Evolutionary conservation across 2,797 vertebrate species (phyloP), one percentile per base, ranked within the genome.

Genomic region (Thamnophis elegans): DNA sequence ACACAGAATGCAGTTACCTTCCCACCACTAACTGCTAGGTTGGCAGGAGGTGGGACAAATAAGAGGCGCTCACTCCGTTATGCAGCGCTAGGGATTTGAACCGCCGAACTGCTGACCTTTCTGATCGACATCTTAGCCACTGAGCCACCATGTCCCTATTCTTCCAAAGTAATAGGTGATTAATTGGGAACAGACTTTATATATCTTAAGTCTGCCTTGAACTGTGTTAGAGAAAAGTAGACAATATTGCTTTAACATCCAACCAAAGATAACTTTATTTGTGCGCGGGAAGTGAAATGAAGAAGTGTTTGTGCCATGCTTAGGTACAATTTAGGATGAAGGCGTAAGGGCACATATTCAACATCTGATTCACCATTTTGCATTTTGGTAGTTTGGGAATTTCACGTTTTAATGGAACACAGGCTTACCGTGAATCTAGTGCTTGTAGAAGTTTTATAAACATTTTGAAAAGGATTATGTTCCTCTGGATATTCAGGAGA

Each of bases 371-470:
- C 28, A 18, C 68, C 14, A 9, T 26, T 12, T 9, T 22, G 53
- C 32, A 32, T 58, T 53, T 82, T 36, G 82, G 59, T 85, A n/a
- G 91, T 25, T 11, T 18, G 73, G 5, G 85, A 93, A 93, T 85
- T 92, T 93, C 62, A 88, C 1, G 0, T 93, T 96, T 96, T 95
- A 96, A 96, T 96, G 97, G 92, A 95, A 97, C 97, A 96, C 96
- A 97, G 97, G 97, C 97, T 96, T 96, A 94, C 95, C 96, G 95
- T 95, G 95, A 98, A 97, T 97, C 25, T 95, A 95, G 9, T 82
- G 36, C 47, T 82, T 82, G 78, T 47, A 82, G 47, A 96, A 96
- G 95, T 95, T 94, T 97, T 87, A 26, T 26, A 90, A 92, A 92
- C 78, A 56, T 54, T 96, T 82, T 89, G 28, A 68, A 8, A 91